These are phyloP conservation scores for Aplysina aerophoba DNA, from an alignment of 37 sponge, comb jelly and placozoan species.

Conservation along the genomic window DNA sequence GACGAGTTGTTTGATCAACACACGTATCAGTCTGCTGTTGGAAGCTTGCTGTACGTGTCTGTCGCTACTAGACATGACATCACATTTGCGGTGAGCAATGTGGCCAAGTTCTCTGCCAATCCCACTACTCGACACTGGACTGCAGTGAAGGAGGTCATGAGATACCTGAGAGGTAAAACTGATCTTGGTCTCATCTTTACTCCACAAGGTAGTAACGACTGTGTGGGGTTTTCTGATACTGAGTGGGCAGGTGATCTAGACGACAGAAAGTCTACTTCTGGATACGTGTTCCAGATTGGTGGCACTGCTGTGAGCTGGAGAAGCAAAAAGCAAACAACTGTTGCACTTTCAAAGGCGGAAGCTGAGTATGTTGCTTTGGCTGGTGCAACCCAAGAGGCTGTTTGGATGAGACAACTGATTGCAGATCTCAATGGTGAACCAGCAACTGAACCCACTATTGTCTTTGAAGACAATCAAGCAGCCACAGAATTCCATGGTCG, in stretches of 20 bases:
- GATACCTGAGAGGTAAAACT: slow-evolving; percentile 42
- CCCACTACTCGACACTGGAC: slow-evolving; percentile 46
- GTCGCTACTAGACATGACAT: slow-evolving; percentile 49
- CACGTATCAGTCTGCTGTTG: slow-evolving; percentile 50
- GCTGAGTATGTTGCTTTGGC: slow-evolving; percentile 57
- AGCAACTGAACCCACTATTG: slow-evolving; percentile 48
- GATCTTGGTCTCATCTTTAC: slow-evolving; percentile 37
- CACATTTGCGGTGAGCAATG: slow-evolving; percentile 44
- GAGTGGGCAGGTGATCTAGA: slow-evolving; percentile 43
- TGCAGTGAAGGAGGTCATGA: slow-evolving; percentile 39
- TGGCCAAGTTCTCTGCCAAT: slow-evolving; percentile 39
- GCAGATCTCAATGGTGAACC: slow-evolving; percentile 11
- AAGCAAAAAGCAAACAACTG: slow-evolving; percentile 46
- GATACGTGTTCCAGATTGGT: slow-evolving; percentile 34
- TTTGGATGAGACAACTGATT: slow-evolving; percentile 49
- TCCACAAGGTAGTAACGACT: not conserved
- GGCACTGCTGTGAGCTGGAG: slow-evolving; percentile 40
- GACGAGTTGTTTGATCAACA: slow-evolving; percentile 37
- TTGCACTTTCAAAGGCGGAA: slow-evolving; percentile 47
- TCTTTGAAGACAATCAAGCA: slow-evolving; percentile 70
- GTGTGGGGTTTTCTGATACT: slow-evolving; percentile 42
- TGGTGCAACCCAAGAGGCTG: slow-evolving; percentile 42
- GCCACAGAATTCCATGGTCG: slow-evolving; percentile 54
- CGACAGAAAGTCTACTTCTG: slow-evolving; percentile 29
- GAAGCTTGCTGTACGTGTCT: slow-evolving; percentile 40